phyloP scores from a whole-genome alignment of 2,888 invertebrate genomes.

The Calameuta idolon region DNA sequence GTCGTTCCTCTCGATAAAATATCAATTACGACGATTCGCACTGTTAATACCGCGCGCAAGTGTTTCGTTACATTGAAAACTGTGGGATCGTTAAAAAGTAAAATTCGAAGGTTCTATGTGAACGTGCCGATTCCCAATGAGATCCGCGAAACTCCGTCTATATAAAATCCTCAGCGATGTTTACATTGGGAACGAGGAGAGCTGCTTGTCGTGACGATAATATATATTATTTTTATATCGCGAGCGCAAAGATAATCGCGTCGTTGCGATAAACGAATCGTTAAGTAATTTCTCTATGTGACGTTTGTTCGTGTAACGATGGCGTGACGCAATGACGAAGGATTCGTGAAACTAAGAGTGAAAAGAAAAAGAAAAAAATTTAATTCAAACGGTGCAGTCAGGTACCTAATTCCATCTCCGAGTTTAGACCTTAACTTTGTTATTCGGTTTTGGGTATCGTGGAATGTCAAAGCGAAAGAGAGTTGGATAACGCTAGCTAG shows the following conservation, averaged over 20 bases:
- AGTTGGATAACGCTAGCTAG: background rate
- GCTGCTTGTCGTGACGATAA: background rate
- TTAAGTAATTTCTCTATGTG: background rate
- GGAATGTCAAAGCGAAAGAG: background rate
- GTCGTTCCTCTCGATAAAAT: background rate
- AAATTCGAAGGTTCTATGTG: background rate
- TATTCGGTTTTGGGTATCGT: background rate
- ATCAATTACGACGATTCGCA: background rate
- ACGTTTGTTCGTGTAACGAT: background rate
- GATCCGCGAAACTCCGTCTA: background rate
- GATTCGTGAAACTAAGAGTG: background rate
- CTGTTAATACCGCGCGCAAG: background rate
- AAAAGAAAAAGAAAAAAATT: conserved; percentile 21
- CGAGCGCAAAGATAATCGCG: background rate
- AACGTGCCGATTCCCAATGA: background rate
- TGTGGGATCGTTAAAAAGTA: background rate
- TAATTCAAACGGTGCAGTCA: conserved; percentile 49
- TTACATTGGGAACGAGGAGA: background rate
- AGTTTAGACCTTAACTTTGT: background rate
- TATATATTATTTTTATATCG: background rate
- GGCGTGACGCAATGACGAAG: background rate
- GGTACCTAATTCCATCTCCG: conserved; percentile 46
- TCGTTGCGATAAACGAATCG: background rate
- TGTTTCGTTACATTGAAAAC: background rate
- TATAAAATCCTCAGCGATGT: background rate